Conservation (phyloP, 53 echinoderm and acorn worm genomes). For the Apostichopus leukothele region DNA sequence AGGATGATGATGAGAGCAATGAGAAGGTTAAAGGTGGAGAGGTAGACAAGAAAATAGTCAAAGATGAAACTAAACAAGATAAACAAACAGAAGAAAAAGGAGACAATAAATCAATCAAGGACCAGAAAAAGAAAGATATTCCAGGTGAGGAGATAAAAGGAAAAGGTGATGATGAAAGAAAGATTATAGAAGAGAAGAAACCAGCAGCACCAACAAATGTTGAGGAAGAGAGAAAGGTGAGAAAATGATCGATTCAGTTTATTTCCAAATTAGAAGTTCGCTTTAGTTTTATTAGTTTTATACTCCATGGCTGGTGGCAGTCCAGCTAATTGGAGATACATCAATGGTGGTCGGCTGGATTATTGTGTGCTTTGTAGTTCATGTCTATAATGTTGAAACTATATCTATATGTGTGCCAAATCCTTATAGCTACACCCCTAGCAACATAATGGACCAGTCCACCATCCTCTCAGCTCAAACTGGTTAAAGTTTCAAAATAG, state of each 20-base stretch:
- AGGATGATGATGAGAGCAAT: slow-evolving; percentile 2
- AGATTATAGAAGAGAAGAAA: slow-evolving; percentile 14
- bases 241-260: not conserved
- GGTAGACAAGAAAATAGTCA: not conserved
- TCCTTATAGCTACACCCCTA: too few species aligned
- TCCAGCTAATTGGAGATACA: too few species aligned
- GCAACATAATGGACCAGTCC: too few species aligned
- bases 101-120: not conserved
- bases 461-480: too few species aligned
- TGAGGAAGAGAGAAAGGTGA: slow-evolving; percentile 42
- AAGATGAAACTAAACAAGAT: slow-evolving; percentile 12
- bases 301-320: too few species aligned
- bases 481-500: too few species aligned
- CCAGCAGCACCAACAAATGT: not conserved
- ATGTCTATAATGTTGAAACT: too few species aligned
- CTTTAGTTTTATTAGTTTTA: too few species aligned
- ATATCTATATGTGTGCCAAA: too few species aligned
- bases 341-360: too few species aligned
- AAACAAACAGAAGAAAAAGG: not conserved
- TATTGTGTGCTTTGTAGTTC: too few species aligned
- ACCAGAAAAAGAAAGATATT: slow-evolving; percentile 13
- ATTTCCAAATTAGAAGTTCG: too few species aligned
- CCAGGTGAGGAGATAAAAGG: slow-evolving; percentile 14
- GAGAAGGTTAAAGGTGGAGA: not conserved
- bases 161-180: slow-evolving; percentile 14